phyloP scores from a whole-genome alignment of 1,140 invertebrate species.

The Micrasema minimum region DNA sequence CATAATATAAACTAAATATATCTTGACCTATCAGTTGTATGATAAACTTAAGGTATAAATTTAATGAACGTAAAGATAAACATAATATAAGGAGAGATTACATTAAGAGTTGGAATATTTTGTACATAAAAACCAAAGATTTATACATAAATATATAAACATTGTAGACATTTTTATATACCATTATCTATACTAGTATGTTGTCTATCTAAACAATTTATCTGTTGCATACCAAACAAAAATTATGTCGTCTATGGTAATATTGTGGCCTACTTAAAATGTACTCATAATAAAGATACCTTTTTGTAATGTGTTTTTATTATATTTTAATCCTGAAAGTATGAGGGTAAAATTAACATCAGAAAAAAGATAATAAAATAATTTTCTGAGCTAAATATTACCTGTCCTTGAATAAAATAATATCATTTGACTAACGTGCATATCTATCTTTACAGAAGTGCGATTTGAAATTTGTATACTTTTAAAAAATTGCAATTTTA shows the following conservation, averaged over 20 bases:
- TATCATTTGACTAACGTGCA: too few species aligned
- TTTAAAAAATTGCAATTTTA: too few species aligned
- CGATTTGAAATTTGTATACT: too few species aligned
- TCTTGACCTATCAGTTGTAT: slow-evolving; percentile 3
- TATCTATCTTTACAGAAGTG: too few species aligned
- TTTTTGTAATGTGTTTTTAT: slow-evolving; percentile 28
- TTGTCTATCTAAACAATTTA: slow-evolving; percentile 23
- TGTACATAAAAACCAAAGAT: slow-evolving; percentile 36
- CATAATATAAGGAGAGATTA: too few species aligned
- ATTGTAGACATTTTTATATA: slow-evolving; percentile 27
- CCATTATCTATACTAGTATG: slow-evolving; percentile 20
- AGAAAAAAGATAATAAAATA: neutral
- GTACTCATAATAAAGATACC: slow-evolving; percentile 18
- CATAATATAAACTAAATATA: too few species aligned
- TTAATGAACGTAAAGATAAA: too few species aligned
- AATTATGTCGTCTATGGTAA: slow-evolving; percentile 13
- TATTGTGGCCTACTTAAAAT: slow-evolving; percentile 31
- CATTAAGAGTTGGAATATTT: slow-evolving; percentile 26
- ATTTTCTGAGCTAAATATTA: too few species aligned
- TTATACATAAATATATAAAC: slow-evolving; percentile 16
- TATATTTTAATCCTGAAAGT: slow-evolving; percentile 34
- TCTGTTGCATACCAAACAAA: slow-evolving; percentile 5
- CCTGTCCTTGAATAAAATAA: too few species aligned
- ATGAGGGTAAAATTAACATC: neutral
- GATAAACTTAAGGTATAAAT: neutral